These are phyloP conservation scores for Rhincodon typus DNA, from an alignment of 2,797 vertebrate species.

Conservation along the genomic window DNA sequence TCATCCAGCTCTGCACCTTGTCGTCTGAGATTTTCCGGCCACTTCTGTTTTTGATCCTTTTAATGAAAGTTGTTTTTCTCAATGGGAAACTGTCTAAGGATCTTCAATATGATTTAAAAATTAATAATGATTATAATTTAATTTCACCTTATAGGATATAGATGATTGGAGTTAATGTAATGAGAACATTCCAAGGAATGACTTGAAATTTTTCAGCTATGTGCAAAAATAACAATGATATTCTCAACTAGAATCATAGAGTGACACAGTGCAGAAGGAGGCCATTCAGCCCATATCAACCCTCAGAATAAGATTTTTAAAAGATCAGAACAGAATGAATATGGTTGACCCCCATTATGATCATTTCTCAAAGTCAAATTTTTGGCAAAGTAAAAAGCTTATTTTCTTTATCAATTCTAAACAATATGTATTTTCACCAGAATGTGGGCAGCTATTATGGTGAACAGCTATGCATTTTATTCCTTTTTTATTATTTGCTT, in stretches of 20 bases:
- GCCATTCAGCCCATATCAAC: not conserved
- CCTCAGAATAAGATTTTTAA: not conserved
- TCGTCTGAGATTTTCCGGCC: no score
- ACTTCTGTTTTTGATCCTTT: not conserved
- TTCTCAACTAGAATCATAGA: not conserved
- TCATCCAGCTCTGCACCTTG: no score
- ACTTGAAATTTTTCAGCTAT: no score
- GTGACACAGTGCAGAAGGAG: not conserved
- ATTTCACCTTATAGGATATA: not conserved
- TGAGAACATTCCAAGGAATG: not conserved
- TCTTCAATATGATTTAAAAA: not conserved
- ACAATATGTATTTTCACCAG: not conserved
- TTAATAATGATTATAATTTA: not conserved
- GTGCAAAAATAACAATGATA: not conserved
- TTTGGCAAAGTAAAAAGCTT: not conserved
- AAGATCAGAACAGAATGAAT: not conserved
- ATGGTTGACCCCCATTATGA: not conserved
- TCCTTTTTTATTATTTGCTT: not conserved
- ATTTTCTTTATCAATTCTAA: conserved; percentile 9
- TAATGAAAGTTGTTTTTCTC: not conserved
- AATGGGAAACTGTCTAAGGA: not conserved
- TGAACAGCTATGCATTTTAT: not conserved
- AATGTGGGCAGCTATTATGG: not conserved
- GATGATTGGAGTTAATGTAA: not conserved
- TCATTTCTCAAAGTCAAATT: not conserved